These are phyloP conservation scores for Latheticus oryzae DNA, from an alignment of 2,888 invertebrate species.

Conservation along the genomic window DNA sequence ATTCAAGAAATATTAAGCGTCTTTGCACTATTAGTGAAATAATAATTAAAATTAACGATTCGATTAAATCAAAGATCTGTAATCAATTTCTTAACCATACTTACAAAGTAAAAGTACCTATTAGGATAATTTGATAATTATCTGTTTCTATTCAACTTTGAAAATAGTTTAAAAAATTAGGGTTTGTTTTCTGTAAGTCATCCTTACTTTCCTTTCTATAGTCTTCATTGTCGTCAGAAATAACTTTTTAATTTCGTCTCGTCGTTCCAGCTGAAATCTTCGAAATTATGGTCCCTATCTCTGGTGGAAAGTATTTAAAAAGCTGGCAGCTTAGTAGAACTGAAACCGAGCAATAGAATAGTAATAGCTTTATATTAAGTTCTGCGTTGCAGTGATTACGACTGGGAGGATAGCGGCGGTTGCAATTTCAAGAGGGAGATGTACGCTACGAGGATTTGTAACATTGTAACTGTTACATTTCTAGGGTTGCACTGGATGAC, in stretches of 20 bases:
- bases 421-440: constrained; percentile 40
- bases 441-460: constrained; percentile 38
- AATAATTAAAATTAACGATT: no score
- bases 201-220: not conserved
- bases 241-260: constrained; percentile 59
- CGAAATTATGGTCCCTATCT: constrained; percentile 59
- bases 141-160: no score
- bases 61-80: no score
- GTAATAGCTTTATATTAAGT: constrained; percentile 64
- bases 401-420: constrained; percentile 32
- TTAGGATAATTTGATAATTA: no score
- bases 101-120: no score
- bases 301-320: constrained; percentile 59
- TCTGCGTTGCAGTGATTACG: constrained; percentile 62
- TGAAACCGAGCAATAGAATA: constrained; percentile 62
- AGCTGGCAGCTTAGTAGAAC: constrained; percentile 59
- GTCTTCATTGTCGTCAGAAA: constrained; percentile 15
- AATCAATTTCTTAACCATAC: no score
- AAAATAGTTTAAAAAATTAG: not conserved
- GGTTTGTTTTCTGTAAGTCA: not conserved
- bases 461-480: constrained; percentile 42
- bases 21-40: no score
- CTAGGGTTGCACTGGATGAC: constrained; percentile 46
- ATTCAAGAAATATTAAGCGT: no score
- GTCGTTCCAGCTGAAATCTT: constrained; percentile 58